phyloP scores from a whole-genome alignment of 2,888 invertebrate genomes.

The Mystacides longicornis region DNA sequence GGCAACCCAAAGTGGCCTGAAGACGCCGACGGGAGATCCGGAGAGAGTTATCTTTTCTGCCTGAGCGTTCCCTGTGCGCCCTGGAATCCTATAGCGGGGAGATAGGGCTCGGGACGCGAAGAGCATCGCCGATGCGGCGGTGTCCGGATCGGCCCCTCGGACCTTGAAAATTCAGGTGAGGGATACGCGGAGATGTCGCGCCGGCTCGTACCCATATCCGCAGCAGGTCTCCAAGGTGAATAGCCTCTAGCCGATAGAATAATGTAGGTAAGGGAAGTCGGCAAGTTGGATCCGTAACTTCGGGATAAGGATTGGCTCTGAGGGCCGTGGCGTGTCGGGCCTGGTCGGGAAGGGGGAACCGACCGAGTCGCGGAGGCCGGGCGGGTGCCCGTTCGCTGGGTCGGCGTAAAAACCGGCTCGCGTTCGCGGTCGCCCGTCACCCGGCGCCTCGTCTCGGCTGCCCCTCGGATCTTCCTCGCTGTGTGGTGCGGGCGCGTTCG shows the following conservation, averaged over 20 bases:
- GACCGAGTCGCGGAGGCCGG: slow-evolving; percentile 24
- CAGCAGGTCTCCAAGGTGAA: slow-evolving; percentile 70
- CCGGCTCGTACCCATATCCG: slow-evolving; percentile 59
- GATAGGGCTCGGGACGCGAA: slow-evolving; percentile 44
- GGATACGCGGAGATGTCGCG: slow-evolving; percentile 30
- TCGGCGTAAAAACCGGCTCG: too few relatives aligned
- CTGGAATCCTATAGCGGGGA: slow-evolving; percentile 47
- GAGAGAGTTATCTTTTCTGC: slow-evolving; percentile 47
- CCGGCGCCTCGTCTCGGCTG: slow-evolving; percentile 35
- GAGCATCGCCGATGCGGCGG: slow-evolving; percentile 42
- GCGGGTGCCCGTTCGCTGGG: too few relatives aligned
- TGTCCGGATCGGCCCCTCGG: slow-evolving; percentile 40
- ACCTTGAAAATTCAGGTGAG: slow-evolving; percentile 36
- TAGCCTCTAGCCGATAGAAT: slow-evolving; percentile 60
- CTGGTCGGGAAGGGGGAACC: slow-evolving; percentile 37
- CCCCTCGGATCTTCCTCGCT: slow-evolving; percentile 34
- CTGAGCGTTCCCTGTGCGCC: slow-evolving; percentile 39
- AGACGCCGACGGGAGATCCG: slow-evolving; percentile 49
- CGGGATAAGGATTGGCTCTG: slow-evolving; percentile 69
- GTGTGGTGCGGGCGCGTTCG: slow-evolving; percentile 27
- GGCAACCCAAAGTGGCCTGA: slow-evolving; percentile 47
- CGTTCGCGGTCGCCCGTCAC: too few relatives aligned
- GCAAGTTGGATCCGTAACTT: slow-evolving; percentile 60
- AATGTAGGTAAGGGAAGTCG: slow-evolving; percentile 64
- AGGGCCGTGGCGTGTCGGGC: slow-evolving; percentile 56